Percentiles rank a stretch among this genome's conserved stretches.
These are phyloP conservation scores for Tenthredo distinguenda DNA, from an alignment of 2,888 invertebrate species.

Conservation along the genomic window DNA sequence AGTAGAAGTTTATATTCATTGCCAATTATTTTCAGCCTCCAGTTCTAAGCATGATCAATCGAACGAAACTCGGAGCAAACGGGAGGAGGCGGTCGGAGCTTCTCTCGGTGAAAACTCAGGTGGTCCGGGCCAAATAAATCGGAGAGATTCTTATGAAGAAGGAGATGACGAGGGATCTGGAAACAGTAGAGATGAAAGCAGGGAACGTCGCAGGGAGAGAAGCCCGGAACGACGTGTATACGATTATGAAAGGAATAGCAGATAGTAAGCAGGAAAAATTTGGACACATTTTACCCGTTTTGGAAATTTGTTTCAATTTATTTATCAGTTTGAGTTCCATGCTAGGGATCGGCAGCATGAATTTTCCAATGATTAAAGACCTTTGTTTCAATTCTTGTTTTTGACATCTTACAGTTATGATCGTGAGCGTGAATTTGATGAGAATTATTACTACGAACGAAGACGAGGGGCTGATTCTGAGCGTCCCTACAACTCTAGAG, in stretches of 20 bases:
- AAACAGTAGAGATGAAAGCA: constrained; percentile 73
- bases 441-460: constrained; percentile 75
- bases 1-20: not conserved
- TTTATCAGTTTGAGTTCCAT: not conserved
- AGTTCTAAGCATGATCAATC: constrained; percentile 66
- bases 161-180: constrained; percentile 75
- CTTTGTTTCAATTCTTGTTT: constrained; percentile 36
- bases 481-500: constrained; percentile 71
- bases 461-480: constrained; percentile 71
- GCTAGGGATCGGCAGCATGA: not conserved
- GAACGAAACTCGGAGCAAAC: constrained; percentile 70
- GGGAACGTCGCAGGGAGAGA: constrained; percentile 72
- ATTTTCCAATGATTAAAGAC: constrained; percentile 5
- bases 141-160: constrained; percentile 74
- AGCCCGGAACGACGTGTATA: constrained; percentile 73
- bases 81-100: constrained; percentile 76
- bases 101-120: constrained; percentile 69
- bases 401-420: constrained; percentile 65
- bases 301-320: constrained; percentile 18
- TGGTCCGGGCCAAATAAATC: constrained; percentile 66
- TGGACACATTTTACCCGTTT: constrained; percentile 35
- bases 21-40: constrained; percentile 22
- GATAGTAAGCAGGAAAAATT: constrained; percentile 66
- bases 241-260: constrained; percentile 70
- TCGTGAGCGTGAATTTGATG: constrained; percentile 74